Evolutionary conservation across 1,140 invertebrate genomes (phyloP).

Genomic region (Trichonephila clavata): DNA sequence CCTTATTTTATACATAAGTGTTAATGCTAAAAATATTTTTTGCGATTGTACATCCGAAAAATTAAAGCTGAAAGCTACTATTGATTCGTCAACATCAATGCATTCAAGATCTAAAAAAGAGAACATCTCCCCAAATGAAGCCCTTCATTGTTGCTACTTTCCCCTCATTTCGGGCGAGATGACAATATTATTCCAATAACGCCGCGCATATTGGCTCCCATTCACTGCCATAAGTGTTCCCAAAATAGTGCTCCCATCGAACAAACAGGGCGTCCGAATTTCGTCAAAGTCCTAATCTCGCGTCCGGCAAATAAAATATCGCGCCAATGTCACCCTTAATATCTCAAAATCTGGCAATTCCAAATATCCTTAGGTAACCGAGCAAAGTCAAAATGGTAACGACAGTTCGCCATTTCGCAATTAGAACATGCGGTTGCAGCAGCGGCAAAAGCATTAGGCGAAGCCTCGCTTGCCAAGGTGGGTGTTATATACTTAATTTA

Average conservation of each 20-base stretch:
- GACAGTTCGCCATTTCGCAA: slow-evolving; percentile 60
- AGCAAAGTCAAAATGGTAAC: slow-evolving; percentile 67
- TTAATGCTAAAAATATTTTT: no score
- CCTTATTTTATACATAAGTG: no score
- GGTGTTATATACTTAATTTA: slow-evolving; percentile 64
- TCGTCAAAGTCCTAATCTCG: neutral
- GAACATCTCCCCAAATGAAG: neutral
- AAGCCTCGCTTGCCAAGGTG: neutral
- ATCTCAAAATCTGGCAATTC: slow-evolving; percentile 36
- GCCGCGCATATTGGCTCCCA: neutral
- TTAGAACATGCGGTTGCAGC: slow-evolving; percentile 51
- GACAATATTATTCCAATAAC: neutral
- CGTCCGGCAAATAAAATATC: slow-evolving; percentile 53
- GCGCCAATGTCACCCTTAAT: slow-evolving; percentile 53
- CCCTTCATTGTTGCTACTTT: neutral
- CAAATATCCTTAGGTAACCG: slow-evolving; percentile 47
- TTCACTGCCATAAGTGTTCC: neutral
- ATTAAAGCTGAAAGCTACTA: no score
- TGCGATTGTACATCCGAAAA: no score
- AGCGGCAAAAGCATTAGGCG: neutral
- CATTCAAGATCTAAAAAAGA: no score
- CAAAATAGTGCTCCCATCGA: neutral
- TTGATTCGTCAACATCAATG: no score
- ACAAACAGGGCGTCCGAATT: neutral
- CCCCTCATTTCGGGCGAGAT: neutral